Percentiles rank a stretch among this genome's conserved stretches.
These are phyloP conservation scores for Acanthis flammea DNA, from an alignment of 2,797 vertebrate species.

Conservation along the genomic window DNA sequence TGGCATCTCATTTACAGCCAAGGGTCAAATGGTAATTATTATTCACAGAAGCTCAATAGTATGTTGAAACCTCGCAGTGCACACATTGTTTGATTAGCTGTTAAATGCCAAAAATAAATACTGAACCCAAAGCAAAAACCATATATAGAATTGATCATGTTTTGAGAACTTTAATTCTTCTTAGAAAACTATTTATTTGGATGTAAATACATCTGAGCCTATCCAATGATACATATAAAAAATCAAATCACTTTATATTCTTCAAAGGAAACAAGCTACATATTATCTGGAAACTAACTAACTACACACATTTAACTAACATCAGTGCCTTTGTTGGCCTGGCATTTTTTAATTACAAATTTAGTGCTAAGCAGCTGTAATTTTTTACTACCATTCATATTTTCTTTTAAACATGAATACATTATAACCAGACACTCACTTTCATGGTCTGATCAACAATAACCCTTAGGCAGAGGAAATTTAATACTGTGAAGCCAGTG, in stretches of 20 bases:
- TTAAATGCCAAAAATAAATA: conserved; percentile 34
- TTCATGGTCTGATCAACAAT: conserved; percentile 70
- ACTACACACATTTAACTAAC: neutral
- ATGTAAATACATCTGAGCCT: neutral
- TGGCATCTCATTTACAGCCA: conserved; percentile 75
- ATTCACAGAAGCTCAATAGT: conserved; percentile 44
- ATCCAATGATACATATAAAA: neutral
- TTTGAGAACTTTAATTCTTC: neutral
- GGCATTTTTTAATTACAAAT: neutral
- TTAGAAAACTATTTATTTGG: neutral
- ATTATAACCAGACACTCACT: conserved; percentile 59
- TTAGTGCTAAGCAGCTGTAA: neutral
- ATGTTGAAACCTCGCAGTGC: neutral
- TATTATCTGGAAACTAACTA: neutral
- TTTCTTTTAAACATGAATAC: conserved; percentile 30
- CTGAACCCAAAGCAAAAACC: neutral
- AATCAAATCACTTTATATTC: neutral
- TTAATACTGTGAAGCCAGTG: conserved; percentile 53
- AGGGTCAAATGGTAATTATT: conserved; percentile 71
- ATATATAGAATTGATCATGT: neutral
- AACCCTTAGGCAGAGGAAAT: conserved; percentile 65
- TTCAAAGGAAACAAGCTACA: neutral
- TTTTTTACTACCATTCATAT: neutral
- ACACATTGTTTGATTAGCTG: conserved; percentile 40
- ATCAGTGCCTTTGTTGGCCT: neutral